Conservation (phyloP, 2,113 vertebrate species). For the Saimiri boliviensis region DNA sequence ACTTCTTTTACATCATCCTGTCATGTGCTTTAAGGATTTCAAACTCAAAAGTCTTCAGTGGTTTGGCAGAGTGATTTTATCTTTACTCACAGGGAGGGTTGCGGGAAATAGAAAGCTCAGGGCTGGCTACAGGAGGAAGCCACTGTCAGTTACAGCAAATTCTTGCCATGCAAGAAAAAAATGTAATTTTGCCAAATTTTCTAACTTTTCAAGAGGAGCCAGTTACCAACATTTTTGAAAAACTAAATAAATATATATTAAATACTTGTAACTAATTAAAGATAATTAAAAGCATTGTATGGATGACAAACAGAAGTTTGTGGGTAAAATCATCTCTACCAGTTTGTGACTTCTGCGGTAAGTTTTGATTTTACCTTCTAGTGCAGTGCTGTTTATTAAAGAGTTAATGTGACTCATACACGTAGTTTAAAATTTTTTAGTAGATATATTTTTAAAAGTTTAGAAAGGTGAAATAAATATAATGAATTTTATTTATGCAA, state of each 20-base stretch:
- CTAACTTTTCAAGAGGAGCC: not conserved
- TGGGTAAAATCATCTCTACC: not conserved
- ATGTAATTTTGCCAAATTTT: not conserved
- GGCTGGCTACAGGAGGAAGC: not conserved
- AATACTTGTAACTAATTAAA: not conserved
- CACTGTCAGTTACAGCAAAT: not conserved
- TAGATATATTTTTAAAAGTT: not conserved
- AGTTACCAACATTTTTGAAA: not conserved
- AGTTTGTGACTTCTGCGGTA: not conserved
- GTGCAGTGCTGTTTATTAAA: not conserved
- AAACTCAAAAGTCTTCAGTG: conserved; percentile 19
- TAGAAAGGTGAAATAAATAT: not conserved
- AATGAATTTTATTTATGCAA: not conserved
- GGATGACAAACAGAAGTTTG: not conserved
- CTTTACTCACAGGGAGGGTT: not conserved
- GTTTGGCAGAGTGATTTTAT: not conserved
- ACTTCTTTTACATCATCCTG: conserved; percentile 44
- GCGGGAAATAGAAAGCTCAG: not conserved
- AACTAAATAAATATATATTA: not conserved
- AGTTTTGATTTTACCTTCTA: not conserved
- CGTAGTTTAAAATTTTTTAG: not conserved
- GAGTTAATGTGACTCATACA: not conserved
- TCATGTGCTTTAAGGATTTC: conserved; percentile 27
- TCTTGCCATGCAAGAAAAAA: not conserved
- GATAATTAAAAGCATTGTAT: not conserved